Evolutionary conservation across 1,140 invertebrate genomes (phyloP).

Genomic region (Zaprionus africanus): DNA sequence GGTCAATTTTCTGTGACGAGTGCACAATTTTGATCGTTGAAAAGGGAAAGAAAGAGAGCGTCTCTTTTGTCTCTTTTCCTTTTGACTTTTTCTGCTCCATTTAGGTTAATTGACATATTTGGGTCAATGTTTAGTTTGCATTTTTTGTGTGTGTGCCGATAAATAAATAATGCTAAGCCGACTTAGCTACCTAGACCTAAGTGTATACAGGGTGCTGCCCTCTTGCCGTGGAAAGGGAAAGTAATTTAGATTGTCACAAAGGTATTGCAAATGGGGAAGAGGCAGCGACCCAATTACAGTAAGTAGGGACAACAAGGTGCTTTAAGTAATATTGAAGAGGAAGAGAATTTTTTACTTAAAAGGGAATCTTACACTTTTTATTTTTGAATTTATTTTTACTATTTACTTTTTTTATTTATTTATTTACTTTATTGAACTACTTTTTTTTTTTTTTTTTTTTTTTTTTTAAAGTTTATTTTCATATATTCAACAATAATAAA

Average conservation of each 20-base stretch:
- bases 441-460: no score
- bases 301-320: no score
- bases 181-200: conserved; percentile 1
- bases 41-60: neutral
- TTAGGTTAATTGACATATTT: conserved; percentile 74
- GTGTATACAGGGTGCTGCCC: conserved; percentile 4
- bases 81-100: conserved; percentile 41
- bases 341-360: no score
- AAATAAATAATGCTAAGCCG: conserved; percentile 44
- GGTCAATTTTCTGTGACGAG: conserved; percentile 50
- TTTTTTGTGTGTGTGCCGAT: conserved; percentile 43
- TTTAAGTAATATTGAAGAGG: no score
- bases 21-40: conserved; percentile 55
- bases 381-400: no score
- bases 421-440: no score
- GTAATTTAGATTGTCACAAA: conserved; percentile 4
- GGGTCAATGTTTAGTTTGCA: conserved; percentile 76
- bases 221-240: neutral
- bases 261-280: neutral
- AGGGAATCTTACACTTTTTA: no score
- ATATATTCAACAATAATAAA: no score
- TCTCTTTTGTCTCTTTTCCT: conserved; percentile 14
- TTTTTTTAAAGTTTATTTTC: no score
- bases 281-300: neutral
- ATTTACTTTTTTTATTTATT: no score